phyloP scores from a whole-genome alignment of 2,797 vertebrate species.

The Myotis daubentonii region DNA sequence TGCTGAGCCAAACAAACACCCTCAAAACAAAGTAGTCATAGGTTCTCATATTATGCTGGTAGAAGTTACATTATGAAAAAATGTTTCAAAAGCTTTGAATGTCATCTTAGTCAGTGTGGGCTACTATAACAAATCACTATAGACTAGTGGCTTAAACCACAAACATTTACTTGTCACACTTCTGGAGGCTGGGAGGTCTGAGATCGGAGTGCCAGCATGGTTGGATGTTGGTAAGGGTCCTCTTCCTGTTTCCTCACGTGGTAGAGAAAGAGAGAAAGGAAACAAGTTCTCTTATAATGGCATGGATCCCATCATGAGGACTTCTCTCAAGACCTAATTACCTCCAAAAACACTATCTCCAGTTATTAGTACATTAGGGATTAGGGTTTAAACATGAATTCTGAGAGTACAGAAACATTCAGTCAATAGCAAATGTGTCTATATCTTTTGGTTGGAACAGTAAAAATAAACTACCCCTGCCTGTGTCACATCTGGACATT shows the following conservation, averaged over 20 bases:
- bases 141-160: not conserved
- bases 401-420: not conserved
- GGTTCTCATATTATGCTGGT: not conserved
- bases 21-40: not conserved
- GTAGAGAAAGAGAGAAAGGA: not conserved
- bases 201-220: not conserved
- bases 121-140: not conserved
- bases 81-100: not conserved
- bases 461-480: not conserved
- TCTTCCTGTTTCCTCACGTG: not conserved
- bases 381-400: not conserved
- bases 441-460: not conserved
- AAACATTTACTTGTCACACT: not conserved
- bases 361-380: not conserved
- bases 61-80: not conserved
- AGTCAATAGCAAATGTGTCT: not conserved
- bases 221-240: not conserved
- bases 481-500: not conserved
- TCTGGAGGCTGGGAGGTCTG: not conserved
- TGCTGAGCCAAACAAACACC: not conserved
- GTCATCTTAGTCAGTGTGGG: not conserved
- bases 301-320: not conserved
- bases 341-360: not conserved
- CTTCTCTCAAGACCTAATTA: not conserved
- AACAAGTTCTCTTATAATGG: not conserved